Percentiles rank a stretch among this genome's conserved stretches.
phyloP scores from a whole-genome alignment of 2,888 invertebrate species.

The Chymomyza amoena region DNA sequence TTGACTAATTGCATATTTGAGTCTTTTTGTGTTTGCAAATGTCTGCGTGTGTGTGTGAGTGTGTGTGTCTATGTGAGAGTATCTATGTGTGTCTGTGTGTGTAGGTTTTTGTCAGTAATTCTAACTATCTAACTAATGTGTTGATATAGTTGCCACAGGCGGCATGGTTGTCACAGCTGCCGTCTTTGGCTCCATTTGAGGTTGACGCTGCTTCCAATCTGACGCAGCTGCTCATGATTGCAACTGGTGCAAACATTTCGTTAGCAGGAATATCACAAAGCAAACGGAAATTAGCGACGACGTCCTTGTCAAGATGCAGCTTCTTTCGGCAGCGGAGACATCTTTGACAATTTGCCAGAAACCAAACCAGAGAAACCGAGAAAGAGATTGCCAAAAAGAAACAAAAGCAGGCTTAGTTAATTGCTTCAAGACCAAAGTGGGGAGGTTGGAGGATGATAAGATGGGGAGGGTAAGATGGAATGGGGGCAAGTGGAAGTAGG shows the following conservation, averaged over 20 bases:
- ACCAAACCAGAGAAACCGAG: not conserved
- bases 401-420: conserved; percentile 10
- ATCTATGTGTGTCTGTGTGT: not conserved
- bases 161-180: conserved; percentile 16
- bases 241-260: conserved; percentile 35
- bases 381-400: not conserved
- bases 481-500: not conserved
- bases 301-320: conserved; percentile 36
- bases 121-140: conserved; percentile 74
- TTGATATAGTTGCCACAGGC: conserved; percentile 72
- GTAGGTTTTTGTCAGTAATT: conserved; percentile 30
- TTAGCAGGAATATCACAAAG: conserved; percentile 56
- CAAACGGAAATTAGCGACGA: conserved; percentile 46
- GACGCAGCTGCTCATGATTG: conserved; percentile 62
- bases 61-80: not conserved
- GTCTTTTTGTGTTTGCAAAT: not conserved
- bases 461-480: too few species aligned
- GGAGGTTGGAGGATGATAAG: too few species aligned
- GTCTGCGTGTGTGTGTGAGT: not conserved
- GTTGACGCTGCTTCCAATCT: conserved; percentile 9
- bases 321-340: conserved; percentile 35
- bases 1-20: not conserved
- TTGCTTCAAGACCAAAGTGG: not conserved
- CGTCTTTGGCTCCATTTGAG: conserved; percentile 1
- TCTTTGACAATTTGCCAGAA: conserved; percentile 26